phyloP scores from a whole-genome alignment of 2,888 invertebrate species.

The Eucriotettix oculatus region DNA sequence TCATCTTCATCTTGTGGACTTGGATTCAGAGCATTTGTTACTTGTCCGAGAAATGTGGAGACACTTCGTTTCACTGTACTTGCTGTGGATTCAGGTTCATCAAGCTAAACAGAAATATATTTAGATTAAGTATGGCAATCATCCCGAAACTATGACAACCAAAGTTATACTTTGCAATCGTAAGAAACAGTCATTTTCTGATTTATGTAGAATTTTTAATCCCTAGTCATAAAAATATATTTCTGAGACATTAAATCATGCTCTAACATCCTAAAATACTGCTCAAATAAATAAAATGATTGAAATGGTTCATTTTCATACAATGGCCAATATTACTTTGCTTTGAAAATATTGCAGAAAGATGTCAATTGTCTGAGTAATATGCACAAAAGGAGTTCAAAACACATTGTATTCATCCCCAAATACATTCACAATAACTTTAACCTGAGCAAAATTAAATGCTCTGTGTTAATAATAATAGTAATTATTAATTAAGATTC shows the following conservation, averaged over 20 bases:
- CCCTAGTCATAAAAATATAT: background rate
- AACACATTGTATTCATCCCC: too few relatives aligned
- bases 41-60: slow-evolving; percentile 52
- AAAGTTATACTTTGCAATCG: background rate
- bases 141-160: background rate
- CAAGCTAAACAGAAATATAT: slow-evolving; percentile 34
- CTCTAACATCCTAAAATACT: too few relatives aligned
- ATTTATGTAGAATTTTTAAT: background rate
- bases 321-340: too few relatives aligned
- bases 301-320: too few relatives aligned
- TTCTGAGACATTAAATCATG: too few relatives aligned
- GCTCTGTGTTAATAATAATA: too few relatives aligned
- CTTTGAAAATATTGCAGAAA: too few relatives aligned
- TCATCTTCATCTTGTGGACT: slow-evolving; percentile 51
- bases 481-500: too few relatives aligned
- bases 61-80: slow-evolving; percentile 55
- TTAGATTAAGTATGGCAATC: background rate
- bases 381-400: too few relatives aligned
- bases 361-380: too few relatives aligned
- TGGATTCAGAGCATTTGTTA: slow-evolving; percentile 51
- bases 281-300: too few relatives aligned
- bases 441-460: background rate
- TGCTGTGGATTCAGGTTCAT: slow-evolving; percentile 53
- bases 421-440: background rate
- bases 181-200: background rate